phyloP scores from a whole-genome alignment of 2,888 invertebrate species.

The Drosophila rellima region DNA sequence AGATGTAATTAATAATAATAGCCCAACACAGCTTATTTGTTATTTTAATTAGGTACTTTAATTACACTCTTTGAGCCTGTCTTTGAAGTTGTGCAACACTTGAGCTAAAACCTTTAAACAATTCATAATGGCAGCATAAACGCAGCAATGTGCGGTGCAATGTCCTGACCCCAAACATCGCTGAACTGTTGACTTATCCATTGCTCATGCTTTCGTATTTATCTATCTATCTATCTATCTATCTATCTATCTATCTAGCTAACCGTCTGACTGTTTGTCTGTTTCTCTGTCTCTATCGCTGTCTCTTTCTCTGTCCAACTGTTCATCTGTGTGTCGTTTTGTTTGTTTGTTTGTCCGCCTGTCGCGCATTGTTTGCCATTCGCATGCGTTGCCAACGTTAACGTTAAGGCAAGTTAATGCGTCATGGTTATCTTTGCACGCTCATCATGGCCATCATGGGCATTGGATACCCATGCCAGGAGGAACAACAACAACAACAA shows the following conservation, averaged over 20 bases:
- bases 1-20: background rate
- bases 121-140: slow-evolving; percentile 25
- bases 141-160: slow-evolving; percentile 57
- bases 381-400: slow-evolving; percentile 63
- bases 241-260: slow-evolving; percentile 21
- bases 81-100: slow-evolving; percentile 28
- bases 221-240: slow-evolving; percentile 20
- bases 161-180: slow-evolving; percentile 64
- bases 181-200: slow-evolving; percentile 73
- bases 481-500: background rate
- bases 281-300: slow-evolving; percentile 6
- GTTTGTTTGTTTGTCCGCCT: slow-evolving; percentile 68
- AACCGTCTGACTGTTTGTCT: slow-evolving; percentile 13
- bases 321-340: slow-evolving; percentile 41
- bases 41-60: too few species aligned
- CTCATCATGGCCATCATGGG: slow-evolving; percentile 59
- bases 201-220: slow-evolving; percentile 33
- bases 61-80: too few species aligned
- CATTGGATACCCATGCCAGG: background rate
- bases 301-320: slow-evolving; percentile 26
- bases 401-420: slow-evolving; percentile 73
- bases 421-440: slow-evolving; percentile 73
- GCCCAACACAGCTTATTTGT: background rate
- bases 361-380: slow-evolving; percentile 76
- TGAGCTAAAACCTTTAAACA: slow-evolving; percentile 26